Conservation (phyloP, 2,113 vertebrate species). For the Fregetta grallaria region DNA sequence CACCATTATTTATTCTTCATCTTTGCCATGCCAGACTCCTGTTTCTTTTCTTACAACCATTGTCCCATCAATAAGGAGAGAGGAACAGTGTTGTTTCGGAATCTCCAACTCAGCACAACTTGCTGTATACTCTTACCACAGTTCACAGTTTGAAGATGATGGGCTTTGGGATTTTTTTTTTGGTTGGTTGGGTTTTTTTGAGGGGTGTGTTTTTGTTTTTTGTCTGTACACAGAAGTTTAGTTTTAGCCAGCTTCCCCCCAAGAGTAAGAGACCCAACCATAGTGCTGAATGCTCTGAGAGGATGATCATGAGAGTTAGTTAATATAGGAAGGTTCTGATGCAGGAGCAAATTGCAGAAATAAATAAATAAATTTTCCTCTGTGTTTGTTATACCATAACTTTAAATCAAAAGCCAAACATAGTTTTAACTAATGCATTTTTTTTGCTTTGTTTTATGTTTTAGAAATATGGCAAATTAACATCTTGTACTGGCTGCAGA, state of each 20-base stretch:
- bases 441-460: constrained; percentile 73
- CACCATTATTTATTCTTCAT: background rate
- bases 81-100: background rate
- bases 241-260: background rate
- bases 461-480: constrained; percentile 93
- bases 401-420: background rate
- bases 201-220: background rate
- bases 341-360: background rate
- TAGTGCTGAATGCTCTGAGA: background rate
- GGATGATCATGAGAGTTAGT: background rate
- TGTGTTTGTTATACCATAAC: background rate
- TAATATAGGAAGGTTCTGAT: background rate
- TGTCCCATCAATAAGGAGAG: background rate
- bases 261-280: background rate
- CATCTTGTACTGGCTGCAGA: constrained; percentile 90
- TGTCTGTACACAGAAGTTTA: background rate
- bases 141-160: background rate
- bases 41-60: background rate
- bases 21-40: background rate
- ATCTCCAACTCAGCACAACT: background rate
- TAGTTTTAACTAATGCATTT: constrained; percentile 49
- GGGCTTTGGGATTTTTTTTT: background rate
- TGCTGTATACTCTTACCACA: background rate
- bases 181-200: background rate
- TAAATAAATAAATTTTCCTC: background rate